phyloP scores from a whole-genome alignment of 2,888 invertebrate species.

The Pandemis cinnamomeana region DNA sequence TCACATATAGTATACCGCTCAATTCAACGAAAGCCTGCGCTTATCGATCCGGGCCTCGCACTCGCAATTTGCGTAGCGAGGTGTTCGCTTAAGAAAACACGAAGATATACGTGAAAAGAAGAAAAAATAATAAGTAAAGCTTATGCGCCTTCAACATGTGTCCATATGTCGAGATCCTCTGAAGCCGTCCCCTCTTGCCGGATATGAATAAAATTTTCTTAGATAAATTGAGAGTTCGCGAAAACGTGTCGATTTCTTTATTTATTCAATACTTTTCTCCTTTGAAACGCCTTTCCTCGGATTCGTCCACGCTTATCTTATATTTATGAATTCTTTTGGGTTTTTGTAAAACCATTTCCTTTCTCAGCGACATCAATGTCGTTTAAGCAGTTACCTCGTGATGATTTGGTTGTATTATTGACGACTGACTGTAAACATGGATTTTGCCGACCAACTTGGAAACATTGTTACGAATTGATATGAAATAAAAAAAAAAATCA shows the following conservation, averaged over 20 bases:
- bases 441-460: background rate
- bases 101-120: constrained; percentile 45
- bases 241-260: constrained; percentile 82
- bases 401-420: constrained; percentile 4
- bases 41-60: constrained; percentile 29
- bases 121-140: constrained; percentile 66
- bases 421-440: background rate
- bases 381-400: constrained; percentile 25
- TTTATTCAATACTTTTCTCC: constrained; percentile 79
- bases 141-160: constrained; percentile 67
- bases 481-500: too few relatives aligned
- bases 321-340: constrained; percentile 74
- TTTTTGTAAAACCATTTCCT: constrained; percentile 64
- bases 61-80: constrained; percentile 40
- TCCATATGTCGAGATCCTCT: constrained; percentile 71
- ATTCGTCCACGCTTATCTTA: constrained; percentile 72
- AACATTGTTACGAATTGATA: too few relatives aligned
- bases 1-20: constrained; percentile 53
- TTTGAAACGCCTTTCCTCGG: constrained; percentile 72
- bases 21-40: constrained; percentile 34
- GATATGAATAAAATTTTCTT: constrained; percentile 80
- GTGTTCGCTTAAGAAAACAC: constrained; percentile 42
- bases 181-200: constrained; percentile 70
- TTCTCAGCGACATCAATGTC: constrained; percentile 55
- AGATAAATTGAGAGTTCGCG: constrained; percentile 79